Conservation (phyloP, 2,888 invertebrate genomes). For the Dromius quadrimaculatus region DNA sequence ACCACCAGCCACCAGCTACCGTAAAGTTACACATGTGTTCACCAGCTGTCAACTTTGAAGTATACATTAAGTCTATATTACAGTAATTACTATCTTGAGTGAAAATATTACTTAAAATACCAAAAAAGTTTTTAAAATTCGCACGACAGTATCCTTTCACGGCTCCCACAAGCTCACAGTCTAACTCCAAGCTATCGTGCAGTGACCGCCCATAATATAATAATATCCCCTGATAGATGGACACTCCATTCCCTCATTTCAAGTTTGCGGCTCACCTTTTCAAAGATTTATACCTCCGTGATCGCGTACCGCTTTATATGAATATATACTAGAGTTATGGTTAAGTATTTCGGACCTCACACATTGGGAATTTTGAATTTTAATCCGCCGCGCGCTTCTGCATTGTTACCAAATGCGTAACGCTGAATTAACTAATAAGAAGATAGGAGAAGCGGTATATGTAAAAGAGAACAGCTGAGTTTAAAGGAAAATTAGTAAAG, state of each 20-base stretch:
- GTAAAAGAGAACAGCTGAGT: constrained; percentile 32
- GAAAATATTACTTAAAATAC: too few relatives aligned
- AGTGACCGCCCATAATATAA: constrained; percentile 54
- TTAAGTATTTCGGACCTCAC: constrained; percentile 53
- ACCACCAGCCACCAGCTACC: too few relatives aligned
- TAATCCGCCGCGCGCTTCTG: constrained; percentile 42
- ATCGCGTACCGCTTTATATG: constrained; percentile 17
- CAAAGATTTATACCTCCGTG: neutral
- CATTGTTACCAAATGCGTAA: constrained; percentile 38
- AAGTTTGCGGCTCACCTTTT: neutral
- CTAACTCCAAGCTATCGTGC: constrained; percentile 56
- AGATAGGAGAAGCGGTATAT: constrained; percentile 7
- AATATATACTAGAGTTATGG: constrained; percentile 30
- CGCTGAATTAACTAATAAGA: constrained; percentile 20
- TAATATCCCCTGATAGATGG: constrained; percentile 53
- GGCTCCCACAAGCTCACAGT: constrained; percentile 57
- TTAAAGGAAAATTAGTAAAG: constrained; percentile 38
- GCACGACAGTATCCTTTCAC: neutral
- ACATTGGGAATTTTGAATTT: constrained; percentile 51
- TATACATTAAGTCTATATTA: too few relatives aligned
- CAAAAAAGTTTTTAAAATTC: too few relatives aligned
- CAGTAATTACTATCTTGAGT: too few relatives aligned
- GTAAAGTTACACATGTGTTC: too few relatives aligned
- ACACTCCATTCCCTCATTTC: constrained; percentile 25
- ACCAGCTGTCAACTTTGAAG: too few relatives aligned